These are phyloP conservation scores for Malurus splendens DNA, from an alignment of 2,797 vertebrate genomes.

Conservation along the genomic window DNA sequence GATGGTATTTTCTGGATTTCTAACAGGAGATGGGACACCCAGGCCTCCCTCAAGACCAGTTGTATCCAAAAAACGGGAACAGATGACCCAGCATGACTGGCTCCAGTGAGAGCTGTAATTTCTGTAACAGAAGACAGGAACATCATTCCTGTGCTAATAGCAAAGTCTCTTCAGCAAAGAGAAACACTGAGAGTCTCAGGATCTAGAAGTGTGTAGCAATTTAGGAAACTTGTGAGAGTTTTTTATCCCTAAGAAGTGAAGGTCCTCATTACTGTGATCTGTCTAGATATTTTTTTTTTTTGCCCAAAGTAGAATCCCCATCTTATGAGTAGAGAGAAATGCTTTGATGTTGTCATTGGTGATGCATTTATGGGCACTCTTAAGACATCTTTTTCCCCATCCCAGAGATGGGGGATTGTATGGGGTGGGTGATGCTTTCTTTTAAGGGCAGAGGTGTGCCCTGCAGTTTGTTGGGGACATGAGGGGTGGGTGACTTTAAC, in stretches of 20 bases:
- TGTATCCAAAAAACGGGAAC: neutral
- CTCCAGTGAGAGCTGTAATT: neutral
- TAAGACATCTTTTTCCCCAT: neutral
- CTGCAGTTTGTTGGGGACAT: neutral
- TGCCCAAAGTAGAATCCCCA: neutral
- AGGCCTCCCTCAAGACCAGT: neutral
- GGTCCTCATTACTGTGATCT: neutral
- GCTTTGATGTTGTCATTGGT: neutral
- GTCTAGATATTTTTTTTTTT: neutral
- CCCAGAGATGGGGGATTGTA: neutral
- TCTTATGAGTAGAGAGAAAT: neutral
- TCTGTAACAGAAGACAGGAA: neutral
- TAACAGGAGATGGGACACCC: neutral
- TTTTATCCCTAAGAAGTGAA: accelerated
- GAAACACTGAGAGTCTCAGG: neutral
- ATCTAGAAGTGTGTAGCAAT: neutral
- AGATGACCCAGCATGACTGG: neutral
- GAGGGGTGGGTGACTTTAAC: neutral
- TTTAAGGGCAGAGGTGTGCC: neutral
- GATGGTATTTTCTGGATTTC: neutral
- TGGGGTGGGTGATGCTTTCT: neutral
- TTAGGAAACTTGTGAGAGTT: neutral
- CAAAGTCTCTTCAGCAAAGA: neutral
- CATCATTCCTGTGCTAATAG: neutral
- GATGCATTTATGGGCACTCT: neutral